phyloP scores from a whole-genome alignment of 2,113 vertebrate species.

The Atractosteus spatula region DNA sequence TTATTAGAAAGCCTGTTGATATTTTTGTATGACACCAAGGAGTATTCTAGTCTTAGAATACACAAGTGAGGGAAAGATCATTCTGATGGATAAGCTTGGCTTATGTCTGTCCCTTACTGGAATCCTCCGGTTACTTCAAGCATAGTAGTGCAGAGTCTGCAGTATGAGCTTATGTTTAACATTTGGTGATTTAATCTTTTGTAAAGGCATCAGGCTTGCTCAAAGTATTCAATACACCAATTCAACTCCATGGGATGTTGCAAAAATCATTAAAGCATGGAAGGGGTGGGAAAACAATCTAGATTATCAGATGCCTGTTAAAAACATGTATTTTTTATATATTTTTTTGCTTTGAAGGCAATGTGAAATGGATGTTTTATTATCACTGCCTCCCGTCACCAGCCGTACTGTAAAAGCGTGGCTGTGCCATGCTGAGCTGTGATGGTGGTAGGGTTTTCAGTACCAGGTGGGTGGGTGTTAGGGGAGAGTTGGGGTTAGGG shows the following conservation, averaged over 20 bases:
- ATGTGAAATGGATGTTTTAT: conserved; percentile 21
- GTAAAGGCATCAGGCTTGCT: conserved; percentile 34
- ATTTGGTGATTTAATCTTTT: not conserved
- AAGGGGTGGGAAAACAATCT: not conserved
- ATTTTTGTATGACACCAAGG: conserved; percentile 25
- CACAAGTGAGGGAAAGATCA: not conserved
- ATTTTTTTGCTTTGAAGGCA: conserved; percentile 1
- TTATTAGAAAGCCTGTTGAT: conserved; percentile 58
- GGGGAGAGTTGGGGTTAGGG: conserved; percentile 24
- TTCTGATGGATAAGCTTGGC: not conserved
- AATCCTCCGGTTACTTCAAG: conserved; percentile 40
- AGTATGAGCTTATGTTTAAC: conserved; percentile 12
- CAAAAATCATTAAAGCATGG: conserved; percentile 44
- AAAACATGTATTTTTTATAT: conserved; percentile 29
- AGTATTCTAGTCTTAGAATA: conserved; percentile 29
- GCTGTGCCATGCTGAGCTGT: conserved; percentile 43
- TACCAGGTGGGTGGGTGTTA: conserved; percentile 45
- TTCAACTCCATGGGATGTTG: conserved; percentile 56
- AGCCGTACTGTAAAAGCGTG: conserved; percentile 28
- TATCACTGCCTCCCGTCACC: conserved; percentile 35
- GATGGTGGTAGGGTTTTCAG: conserved; percentile 46
- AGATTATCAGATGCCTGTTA: no score
- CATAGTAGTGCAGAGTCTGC: conserved; percentile 29
- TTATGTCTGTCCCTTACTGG: conserved; percentile 33
- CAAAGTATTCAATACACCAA: conserved; percentile 41